These are phyloP conservation scores for Brachionus rubens DNA, from an alignment of 1,140 invertebrate genomes.

Conservation along the genomic window DNA sequence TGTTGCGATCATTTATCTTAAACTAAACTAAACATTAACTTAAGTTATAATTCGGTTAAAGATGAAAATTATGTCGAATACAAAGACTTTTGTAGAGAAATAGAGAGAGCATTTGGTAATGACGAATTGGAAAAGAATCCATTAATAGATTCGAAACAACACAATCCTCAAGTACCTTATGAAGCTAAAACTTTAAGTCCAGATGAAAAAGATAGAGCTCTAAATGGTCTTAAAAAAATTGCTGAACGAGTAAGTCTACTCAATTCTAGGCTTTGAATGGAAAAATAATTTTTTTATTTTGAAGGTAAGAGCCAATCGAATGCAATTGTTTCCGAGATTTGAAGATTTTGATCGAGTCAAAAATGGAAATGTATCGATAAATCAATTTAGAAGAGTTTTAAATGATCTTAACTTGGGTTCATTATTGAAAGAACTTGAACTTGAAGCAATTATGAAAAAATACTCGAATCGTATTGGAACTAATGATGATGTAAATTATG, in stretches of 20 bases:
- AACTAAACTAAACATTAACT: conserved; percentile 25
- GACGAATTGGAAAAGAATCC: conserved; percentile 59
- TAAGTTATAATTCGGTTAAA: conserved; percentile 51
- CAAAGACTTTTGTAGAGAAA: conserved; percentile 56
- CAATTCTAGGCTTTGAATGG: not conserved
- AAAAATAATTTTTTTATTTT: not conserved
- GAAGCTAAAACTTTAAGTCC: conserved; percentile 51
- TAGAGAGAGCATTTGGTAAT: conserved; percentile 59
- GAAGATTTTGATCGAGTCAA: conserved; percentile 60
- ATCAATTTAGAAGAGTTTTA: conserved; percentile 58
- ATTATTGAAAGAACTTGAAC: conserved; percentile 54
- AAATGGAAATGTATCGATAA: conserved; percentile 56
- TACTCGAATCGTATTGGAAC: conserved; percentile 57
- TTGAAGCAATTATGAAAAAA: conserved; percentile 53
- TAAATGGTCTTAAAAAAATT: conserved; percentile 52
- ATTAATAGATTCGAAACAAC: conserved; percentile 52
- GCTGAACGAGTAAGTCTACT: conserved; percentile 53
- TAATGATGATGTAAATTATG: conserved; percentile 57
- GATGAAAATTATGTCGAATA: conserved; percentile 56
- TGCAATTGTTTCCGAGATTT: conserved; percentile 60
- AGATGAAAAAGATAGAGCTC: conserved; percentile 50
- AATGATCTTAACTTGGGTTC: conserved; percentile 56
- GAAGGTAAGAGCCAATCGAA: conserved; percentile 51
- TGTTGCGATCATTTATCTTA: conserved; percentile 3
- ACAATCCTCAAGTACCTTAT: conserved; percentile 54